Evolutionary conservation across 2,888 invertebrate genomes (phyloP), one percentile per base, ranked within the genome.

Genomic region (Torymus auratus): DNA sequence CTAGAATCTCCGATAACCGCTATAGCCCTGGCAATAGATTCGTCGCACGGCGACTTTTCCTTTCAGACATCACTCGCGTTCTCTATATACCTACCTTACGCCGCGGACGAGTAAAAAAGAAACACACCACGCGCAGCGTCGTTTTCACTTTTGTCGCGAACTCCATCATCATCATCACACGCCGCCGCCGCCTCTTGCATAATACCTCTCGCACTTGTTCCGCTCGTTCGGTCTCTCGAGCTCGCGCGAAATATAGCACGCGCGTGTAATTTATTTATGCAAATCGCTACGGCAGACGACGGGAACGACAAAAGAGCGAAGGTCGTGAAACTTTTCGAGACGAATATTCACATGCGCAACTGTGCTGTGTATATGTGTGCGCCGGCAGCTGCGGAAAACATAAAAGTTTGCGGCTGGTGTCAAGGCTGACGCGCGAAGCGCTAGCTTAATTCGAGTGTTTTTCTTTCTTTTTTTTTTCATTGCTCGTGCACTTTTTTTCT

Each of bases 181-280:
- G n/a, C n/a, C n/a, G n/a, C n/a, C 41, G 41, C 41, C 41, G 41
- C 41, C 7, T 79, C 62, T 80, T 80, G 75, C 75, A 75, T 75
- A 80, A 75, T 53, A 41, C 2, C 14, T 12, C 65, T 52, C 7
- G 7, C 69, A 65, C 79, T 65, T 79, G 73, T 68, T 68, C 56
- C 61, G 62, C 67, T 52, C 68, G 52, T 53, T 23, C 23, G 15
- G 67, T 20, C 20, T 20, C 20, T 20, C 20, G 1, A 20, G 20
- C 20, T 20, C 20, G 20, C 28, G 28, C 20, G 60, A 50, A 28
- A 73, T 68, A 68, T 52, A 70, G 28, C 70, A 67, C 76, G 61
- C 23, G 5, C 41, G 28, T 67, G n/a, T 80, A 60, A 76, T 71
- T 80, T 80, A 80, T 72, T 76, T 80, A 80, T 80, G 80, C 60